These are phyloP conservation scores for Monarcha castaneiventris DNA, from an alignment of 2,113 vertebrate species.

Conservation along the genomic window DNA sequence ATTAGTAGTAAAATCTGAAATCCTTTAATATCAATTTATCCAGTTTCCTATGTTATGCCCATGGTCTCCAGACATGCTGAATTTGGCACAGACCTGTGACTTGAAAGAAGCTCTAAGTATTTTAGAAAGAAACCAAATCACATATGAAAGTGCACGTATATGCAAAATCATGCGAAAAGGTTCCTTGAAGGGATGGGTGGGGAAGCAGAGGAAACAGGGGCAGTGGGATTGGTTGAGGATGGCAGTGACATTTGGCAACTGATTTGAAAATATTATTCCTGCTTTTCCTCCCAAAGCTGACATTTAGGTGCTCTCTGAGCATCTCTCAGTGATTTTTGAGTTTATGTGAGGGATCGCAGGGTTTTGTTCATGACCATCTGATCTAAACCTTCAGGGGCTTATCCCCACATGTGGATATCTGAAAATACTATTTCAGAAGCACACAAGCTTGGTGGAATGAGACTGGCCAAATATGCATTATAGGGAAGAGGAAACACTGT, in stretches of 20 bases:
- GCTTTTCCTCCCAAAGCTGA: background rate
- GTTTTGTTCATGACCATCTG: background rate
- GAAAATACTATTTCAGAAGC: background rate
- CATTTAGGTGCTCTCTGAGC: background rate
- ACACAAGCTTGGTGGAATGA: background rate
- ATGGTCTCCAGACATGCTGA: background rate
- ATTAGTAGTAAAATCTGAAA: background rate
- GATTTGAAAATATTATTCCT: background rate
- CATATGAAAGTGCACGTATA: background rate
- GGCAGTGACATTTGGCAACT: background rate
- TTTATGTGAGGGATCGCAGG: fast-evolving
- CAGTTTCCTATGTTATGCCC: background rate
- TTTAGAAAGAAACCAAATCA: background rate
- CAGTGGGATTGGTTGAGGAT: background rate
- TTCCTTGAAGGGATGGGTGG: background rate
- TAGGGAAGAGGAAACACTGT: background rate
- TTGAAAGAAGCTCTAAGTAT: background rate
- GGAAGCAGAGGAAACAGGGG: background rate
- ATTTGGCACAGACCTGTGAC: background rate
- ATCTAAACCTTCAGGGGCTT: background rate
- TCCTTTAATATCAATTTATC: background rate
- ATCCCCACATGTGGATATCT: background rate
- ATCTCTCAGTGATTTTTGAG: background rate
- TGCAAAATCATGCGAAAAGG: fast-evolving
- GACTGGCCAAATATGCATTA: background rate